Conservation (phyloP, 2,888 invertebrate genomes). For the Sarcophaga carnaria region DNA sequence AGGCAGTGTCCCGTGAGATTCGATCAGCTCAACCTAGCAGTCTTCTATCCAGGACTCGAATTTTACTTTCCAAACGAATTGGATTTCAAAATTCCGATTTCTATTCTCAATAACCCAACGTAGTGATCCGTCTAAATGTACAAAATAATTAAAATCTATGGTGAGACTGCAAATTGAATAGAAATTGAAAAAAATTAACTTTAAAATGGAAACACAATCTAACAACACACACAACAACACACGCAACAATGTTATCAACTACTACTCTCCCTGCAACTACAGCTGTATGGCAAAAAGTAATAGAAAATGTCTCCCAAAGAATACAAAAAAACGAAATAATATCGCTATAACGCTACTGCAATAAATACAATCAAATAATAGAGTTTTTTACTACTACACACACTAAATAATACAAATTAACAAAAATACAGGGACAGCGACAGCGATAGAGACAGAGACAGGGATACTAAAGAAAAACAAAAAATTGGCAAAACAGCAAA, state of each 20-base stretch:
- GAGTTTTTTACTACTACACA: neutral
- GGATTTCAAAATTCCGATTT: too few species aligned
- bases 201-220: neutral
- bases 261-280: neutral
- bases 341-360: neutral
- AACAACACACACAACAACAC: neutral
- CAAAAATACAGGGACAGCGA: conserved; percentile 5
- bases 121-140: too few species aligned
- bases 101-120: too few species aligned
- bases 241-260: neutral
- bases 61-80: neutral
- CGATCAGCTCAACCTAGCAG: too few species aligned
- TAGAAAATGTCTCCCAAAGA: neutral
- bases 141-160: conserved; percentile 6
- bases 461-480: neutral
- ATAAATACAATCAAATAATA: conserved; percentile 12
- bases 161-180: conserved; percentile 5
- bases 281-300: neutral
- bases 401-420: conserved; percentile 52
- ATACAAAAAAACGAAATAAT: neutral
- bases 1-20: too few species aligned
- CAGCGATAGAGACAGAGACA: conserved; percentile 15
- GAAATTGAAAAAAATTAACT: neutral
- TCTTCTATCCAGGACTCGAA: too few species aligned
- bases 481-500: neutral